Evolutionary conservation across 2,113 vertebrate species (phyloP).

Genomic region (zebrafish (Danio rerio)): GRCz12tu NC_133177.1:29931001-29931500

Average conservation of each 20-base stretch:
- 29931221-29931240: slow-evolving; percentile 68
- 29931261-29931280: slow-evolving; percentile 80
- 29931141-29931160: slow-evolving; percentile 61
- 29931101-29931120: background rate
- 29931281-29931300: slow-evolving; percentile 63
- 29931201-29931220: slow-evolving; percentile 64
- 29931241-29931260: slow-evolving; percentile 71
- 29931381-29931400: slow-evolving; percentile 80
- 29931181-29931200: slow-evolving; percentile 62
- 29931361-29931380: slow-evolving; percentile 79
- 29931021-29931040: background rate
- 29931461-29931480: slow-evolving; percentile 73
- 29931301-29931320: slow-evolving; percentile 64
- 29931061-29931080: background rate
- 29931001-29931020: too few relatives aligned
- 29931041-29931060: background rate
- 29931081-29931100: background rate
- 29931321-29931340: slow-evolving; percentile 73
- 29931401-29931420: slow-evolving; percentile 79
- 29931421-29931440: slow-evolving; percentile 75
- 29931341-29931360: slow-evolving; percentile 75
- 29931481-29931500: slow-evolving; percentile 73
- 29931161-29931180: slow-evolving; percentile 67
- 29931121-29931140: slow-evolving; percentile 64
- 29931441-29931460: slow-evolving; percentile 77